Base-by-base conservation (phyloP, 37 sponge, comb jelly and placozoan genomes). In the Beroe forskalii region DNA sequence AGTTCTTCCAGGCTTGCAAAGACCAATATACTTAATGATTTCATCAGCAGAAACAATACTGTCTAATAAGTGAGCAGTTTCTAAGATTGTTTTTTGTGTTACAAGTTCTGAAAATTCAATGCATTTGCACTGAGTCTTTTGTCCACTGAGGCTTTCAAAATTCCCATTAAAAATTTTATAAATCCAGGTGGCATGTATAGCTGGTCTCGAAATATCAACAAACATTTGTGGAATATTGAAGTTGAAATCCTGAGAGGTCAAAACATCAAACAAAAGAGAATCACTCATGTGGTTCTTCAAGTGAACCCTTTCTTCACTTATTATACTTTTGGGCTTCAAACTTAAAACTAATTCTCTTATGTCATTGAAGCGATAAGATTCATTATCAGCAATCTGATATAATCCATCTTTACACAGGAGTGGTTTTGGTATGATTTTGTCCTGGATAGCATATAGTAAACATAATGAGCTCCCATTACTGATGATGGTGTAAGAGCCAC, bases 341-440 rank as follows among this genome's bases (percentile, higher is more conserved):
- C 20, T 44, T 27, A 37, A 3, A 25, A 80, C 86, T 14, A 80
- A 44, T 23, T 35, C 43, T 25, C 40, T 22, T 24, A 80, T 41
- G 30, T 35, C 28, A 38, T 42, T 80, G 12, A 38, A 43, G 3
- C 35, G n/a, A 42, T 23, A 44, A 23, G 86, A 22, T 44, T 80
- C 55, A 41, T 80, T 80, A 37, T 38, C 86, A 69, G 32, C 72
- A 80, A 80, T 80, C 17, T 42, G 86, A 44, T 80, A 80, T 27
- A 80, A 43, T 23, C 86, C 86, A 0, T 80, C 86, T 27, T 23
- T 35, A 23, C 44, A 38, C 12, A 22, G n/a, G 8, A 80, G 20
- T 24, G 12, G 55, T 44, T 80, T 80, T 25, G 86, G 55, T 23
- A n/a, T 41, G 27, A 80, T 80, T 25, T 41, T 80, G 28, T 80